Evolutionary conservation across 2,113 vertebrate genomes (phyloP), one percentile per base, ranked within the genome.

Genomic region (Mobula hypostoma): DNA sequence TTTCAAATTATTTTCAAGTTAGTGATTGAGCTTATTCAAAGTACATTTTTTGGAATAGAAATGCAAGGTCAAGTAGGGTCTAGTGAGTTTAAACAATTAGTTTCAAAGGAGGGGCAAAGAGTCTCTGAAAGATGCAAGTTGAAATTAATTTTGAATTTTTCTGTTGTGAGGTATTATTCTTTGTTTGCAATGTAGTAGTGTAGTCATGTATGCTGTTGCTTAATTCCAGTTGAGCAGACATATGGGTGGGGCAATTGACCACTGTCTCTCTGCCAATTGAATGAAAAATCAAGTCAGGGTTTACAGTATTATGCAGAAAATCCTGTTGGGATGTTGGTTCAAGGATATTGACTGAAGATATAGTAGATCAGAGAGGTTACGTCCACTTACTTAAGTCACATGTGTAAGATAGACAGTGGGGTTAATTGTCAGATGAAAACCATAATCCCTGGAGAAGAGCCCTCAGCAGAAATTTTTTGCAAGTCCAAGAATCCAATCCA

Each of bases 21-120:
- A 88, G 5, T 66, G 61, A 7, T 12, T 90, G 29, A 1, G 27
- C n/a, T 32, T 66, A 66, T 32, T 32, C 7, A 66, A 90, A 66
- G 61, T 88, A 12, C 11, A 63, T 9, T 27, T 70, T 88, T 88
- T 88, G 83, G 58, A 88, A 88, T 88, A 12, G 83, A 88, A 88
- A 88, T 63, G 12, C 66, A 90, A 17, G 85, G 29, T 90, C n/a
- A 15, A 19, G 61, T 90, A 88, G 83, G 58, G 27, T 27, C 61
- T 11, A 4, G 58, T 61, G 58, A 56, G 11, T n/a, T 27, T 66
- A 66, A 83, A 83, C 48, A 83, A 48, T 61, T 61, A 0, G 29
- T 61, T n/a, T 90, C 85, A 32, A 6, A 32, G 12, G 8, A 24
- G 56, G 24, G 14, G n/a, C 6, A n/a, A 66, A 63, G 61, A 14